Base-by-base conservation (phyloP, 2,888 invertebrate species). In the Glaucopsyche alexis region DNA sequence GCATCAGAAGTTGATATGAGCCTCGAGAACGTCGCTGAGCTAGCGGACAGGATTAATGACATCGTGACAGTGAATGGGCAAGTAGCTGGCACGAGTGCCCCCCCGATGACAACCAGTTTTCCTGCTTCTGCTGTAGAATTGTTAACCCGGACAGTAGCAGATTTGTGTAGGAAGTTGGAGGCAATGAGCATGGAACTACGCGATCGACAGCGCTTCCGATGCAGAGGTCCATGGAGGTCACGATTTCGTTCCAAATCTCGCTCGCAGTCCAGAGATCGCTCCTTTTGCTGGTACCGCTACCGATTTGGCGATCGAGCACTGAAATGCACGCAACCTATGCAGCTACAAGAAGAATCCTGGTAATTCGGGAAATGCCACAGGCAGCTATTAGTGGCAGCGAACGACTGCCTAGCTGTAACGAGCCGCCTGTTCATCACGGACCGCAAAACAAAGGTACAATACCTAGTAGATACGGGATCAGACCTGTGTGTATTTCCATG, bases 401-500 rank as follows among this genome's bases (percentile, higher is more conserved):
- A 72, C 52, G 73, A 75, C 73, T 76, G 74, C 72, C 71, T 47
- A 52, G 1, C 45, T 47, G 49, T 40, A 11, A 16, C 55, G 67
- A 65, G 67, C 70, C 76, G 74, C 72, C 71, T 75, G n/a, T 77
- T 77, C 52, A 71, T 76, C 8, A 76, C 74, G 8, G 75, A 76
- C 14, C 67, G 72, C n/a, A 74, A 71, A 52, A 73, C 73, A 13
- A 74, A 73, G 42, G 16, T 73, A 69, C 74, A 75, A 50, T 77
- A 71, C 38, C 49, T 76, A 14, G 67, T 75, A 7, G 74, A 75
- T 55, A 75, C 74, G 11, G 75, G 75, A 69, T 74, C 75, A 13
- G 75, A 76, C 52, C 29, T 74, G 14, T 77, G 78, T 67, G 73
- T 77, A 13, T 55, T 76, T 38, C 74, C 77, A 11, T 73, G 75